Evolutionary conservation across 92 coral and sea anemone genomes (phyloP).

Genomic region (Palythoa heliodiscus): DNA sequence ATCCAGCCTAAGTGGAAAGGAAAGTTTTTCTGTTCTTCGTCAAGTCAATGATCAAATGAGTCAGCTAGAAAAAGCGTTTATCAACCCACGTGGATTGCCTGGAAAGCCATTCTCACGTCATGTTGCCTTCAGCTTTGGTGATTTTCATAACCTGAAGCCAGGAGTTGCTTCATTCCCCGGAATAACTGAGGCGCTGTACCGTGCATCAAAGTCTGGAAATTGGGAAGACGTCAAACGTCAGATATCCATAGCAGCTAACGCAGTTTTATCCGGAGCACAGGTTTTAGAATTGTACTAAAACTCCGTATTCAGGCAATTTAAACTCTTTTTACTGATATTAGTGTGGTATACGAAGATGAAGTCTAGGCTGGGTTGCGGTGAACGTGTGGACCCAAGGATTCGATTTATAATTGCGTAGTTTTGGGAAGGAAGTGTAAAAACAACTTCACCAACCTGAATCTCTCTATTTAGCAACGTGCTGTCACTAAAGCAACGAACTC

Average conservation of each 20-base stretch:
- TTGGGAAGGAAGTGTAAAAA: too few species aligned
- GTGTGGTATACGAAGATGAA: too few species aligned
- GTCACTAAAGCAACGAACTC: too few species aligned
- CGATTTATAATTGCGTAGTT: too few species aligned
- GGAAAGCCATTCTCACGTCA: slow-evolving; percentile 81
- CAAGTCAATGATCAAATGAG: slow-evolving; percentile 85
- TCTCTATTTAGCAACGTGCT: too few species aligned
- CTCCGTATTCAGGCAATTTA: too few species aligned
- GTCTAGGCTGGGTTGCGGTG: too few species aligned
- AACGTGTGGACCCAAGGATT: too few species aligned
- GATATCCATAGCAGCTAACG: slow-evolving; percentile 69
- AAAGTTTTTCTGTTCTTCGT: slow-evolving; percentile 62
- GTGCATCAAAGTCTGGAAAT: slow-evolving; percentile 70
- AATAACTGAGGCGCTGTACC: slow-evolving; percentile 67
- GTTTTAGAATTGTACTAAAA: slow-evolving; percentile 28
- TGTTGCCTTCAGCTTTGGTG: slow-evolving; percentile 82
- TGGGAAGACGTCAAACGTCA: slow-evolving; percentile 82
- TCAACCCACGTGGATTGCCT: slow-evolving; percentile 80
- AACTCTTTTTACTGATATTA: too few species aligned
- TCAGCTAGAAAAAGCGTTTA: slow-evolving; percentile 85
- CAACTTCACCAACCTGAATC: too few species aligned
- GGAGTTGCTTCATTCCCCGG: slow-evolving; percentile 86
- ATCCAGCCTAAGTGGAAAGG: slow-evolving; percentile 27
- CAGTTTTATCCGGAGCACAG: slow-evolving; percentile 54
- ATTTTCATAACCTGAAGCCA: slow-evolving; percentile 59